Evolutionary conservation across 2,113 vertebrate genomes (phyloP).

Genomic region (Scolopax mira): DNA sequence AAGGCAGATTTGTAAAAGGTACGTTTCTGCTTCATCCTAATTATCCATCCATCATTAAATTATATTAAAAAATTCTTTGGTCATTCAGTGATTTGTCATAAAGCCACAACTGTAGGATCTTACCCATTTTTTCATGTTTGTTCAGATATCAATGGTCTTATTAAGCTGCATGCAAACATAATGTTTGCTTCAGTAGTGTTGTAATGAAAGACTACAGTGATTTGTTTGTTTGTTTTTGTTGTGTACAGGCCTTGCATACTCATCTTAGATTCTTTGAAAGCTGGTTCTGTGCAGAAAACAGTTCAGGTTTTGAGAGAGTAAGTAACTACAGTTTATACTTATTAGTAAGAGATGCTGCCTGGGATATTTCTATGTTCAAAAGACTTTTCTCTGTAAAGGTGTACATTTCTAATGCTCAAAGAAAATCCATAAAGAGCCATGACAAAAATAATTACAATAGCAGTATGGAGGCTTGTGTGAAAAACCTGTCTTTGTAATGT

Average conservation of each 20-base stretch:
- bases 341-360: background rate
- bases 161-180: background rate
- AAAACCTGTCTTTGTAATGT: background rate
- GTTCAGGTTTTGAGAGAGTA: conserved; percentile 92
- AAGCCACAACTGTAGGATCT: background rate
- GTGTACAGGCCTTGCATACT: conserved; percentile 90
- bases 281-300: conserved; percentile 85
- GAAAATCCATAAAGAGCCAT: background rate
- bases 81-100: background rate
- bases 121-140: background rate
- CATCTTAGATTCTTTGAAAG: conserved; percentile 93
- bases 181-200: background rate
- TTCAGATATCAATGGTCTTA: background rate
- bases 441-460: background rate
- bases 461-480: background rate
- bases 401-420: background rate
- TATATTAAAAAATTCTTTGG: background rate
- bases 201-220: background rate
- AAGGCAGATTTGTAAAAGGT: conserved; percentile 78
- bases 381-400: background rate
- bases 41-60: too few species aligned
- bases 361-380: background rate
- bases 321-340: conserved; percentile 67
- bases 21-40: conserved; percentile 3
- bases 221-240: conserved; percentile 26